phyloP scores from a whole-genome alignment of 1,140 invertebrate genomes.

The Ectropis grisescens region DNA sequence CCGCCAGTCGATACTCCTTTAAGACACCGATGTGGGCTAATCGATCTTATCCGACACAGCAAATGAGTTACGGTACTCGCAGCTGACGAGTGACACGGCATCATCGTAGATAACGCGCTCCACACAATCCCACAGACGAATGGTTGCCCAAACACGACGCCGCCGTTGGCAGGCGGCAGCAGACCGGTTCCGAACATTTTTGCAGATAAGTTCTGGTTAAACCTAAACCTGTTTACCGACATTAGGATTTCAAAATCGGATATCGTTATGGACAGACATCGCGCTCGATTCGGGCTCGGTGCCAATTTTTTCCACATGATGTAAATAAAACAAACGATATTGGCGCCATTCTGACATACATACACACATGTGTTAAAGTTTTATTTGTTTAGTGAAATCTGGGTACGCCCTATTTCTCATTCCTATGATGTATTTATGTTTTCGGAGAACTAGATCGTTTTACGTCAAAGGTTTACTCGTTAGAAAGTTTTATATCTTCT shows the following conservation, averaged over 20 bases:
- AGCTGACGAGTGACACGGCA: conserved; percentile 8
- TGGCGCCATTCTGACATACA: conserved; percentile 34
- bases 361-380: too few species aligned
- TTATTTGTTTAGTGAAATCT: too few species aligned
- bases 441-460: too few species aligned
- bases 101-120: conserved; percentile 1
- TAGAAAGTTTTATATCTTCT: too few species aligned
- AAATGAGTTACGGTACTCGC: conserved; percentile 16
- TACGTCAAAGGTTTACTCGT: too few species aligned
- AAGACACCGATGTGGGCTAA: conserved; percentile 25
- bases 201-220: too few species aligned
- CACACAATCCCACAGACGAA: not conserved
- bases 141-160: too few species aligned
- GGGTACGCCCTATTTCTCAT: too few species aligned
- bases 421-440: too few species aligned
- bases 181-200: too few species aligned
- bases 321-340: conserved; percentile 48
- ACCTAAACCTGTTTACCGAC: conserved; percentile 19
- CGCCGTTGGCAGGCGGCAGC: too few species aligned
- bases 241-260: conserved; percentile 21
- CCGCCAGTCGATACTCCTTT: conserved; percentile 16
- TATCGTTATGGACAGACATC: conserved; percentile 15
- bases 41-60: conserved; percentile 23
- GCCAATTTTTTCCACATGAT: conserved; percentile 47
- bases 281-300: conserved; percentile 27